phyloP scores from a whole-genome alignment of 2,888 invertebrate species.

The Pseudoips prasinana region DNA sequence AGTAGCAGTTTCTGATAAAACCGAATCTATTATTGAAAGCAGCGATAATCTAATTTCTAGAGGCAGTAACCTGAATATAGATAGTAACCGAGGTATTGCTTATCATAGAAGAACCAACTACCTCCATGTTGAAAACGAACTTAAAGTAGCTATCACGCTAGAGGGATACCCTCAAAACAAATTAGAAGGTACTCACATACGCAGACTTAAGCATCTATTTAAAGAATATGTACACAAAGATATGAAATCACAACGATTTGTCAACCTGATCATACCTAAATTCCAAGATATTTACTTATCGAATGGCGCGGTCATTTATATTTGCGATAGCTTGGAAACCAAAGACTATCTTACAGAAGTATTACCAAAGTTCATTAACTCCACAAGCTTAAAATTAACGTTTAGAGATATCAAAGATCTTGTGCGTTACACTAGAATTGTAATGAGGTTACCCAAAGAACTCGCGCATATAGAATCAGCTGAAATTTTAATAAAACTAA shows the following conservation, averaged over 20 bases:
- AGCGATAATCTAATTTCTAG: slow-evolving; percentile 52
- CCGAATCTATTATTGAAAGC: slow-evolving; percentile 57
- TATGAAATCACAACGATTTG: slow-evolving; percentile 61
- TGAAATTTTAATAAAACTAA: slow-evolving; percentile 54
- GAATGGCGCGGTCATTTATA: slow-evolving; percentile 70
- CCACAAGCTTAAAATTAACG: slow-evolving; percentile 61
- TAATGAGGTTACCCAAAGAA: slow-evolving; percentile 62
- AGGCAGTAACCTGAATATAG: slow-evolving; percentile 59
- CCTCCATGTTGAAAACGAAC: slow-evolving; percentile 63
- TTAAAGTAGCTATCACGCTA: slow-evolving; percentile 66
- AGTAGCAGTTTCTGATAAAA: slow-evolving; percentile 52
- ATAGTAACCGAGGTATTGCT: slow-evolving; percentile 68
- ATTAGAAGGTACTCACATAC: slow-evolving; percentile 66
- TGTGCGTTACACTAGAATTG: slow-evolving; percentile 65
- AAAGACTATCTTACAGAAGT: slow-evolving; percentile 66
- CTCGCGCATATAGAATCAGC: slow-evolving; percentile 58
- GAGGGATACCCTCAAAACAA: slow-evolving; percentile 70
- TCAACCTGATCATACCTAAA: slow-evolving; percentile 64
- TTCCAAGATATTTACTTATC: slow-evolving; percentile 71
- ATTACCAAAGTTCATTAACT: slow-evolving; percentile 62
- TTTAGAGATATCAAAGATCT: slow-evolving; percentile 61
- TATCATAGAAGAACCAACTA: slow-evolving; percentile 73
- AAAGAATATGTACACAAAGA: slow-evolving; percentile 70
- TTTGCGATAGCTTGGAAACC: slow-evolving; percentile 72
- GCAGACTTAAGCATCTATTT: slow-evolving; percentile 63